phyloP scores from a whole-genome alignment of 1,140 invertebrate genomes.

The Lysiphlebus fabarum region DNA sequence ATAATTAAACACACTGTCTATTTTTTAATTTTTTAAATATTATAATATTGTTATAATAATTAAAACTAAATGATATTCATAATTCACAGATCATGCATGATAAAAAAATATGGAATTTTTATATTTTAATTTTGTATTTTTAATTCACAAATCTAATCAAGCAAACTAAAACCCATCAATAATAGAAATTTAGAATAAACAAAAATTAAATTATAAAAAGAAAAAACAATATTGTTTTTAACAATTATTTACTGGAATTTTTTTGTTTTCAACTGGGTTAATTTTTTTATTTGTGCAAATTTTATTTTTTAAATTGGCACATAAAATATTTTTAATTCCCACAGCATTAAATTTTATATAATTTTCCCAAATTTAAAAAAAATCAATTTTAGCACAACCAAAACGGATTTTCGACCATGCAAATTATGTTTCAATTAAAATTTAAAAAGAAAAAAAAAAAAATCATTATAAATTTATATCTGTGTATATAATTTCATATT shows the following conservation, averaged over 20 bases:
- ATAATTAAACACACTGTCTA: constrained; percentile 20
- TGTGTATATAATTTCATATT: background rate
- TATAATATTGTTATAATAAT: constrained; percentile 28
- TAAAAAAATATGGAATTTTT: constrained; percentile 40
- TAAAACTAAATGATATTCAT: constrained; percentile 32
- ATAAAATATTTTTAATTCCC: background rate
- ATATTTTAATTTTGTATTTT: constrained; percentile 4
- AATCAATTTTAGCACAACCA: constrained; percentile 19
- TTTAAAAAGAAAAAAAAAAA: constrained; percentile 3
- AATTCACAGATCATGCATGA: constrained; percentile 52
- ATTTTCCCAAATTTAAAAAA: constrained; percentile 5
- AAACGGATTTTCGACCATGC: constrained; percentile 26
- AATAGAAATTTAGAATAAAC: constrained; percentile 28
- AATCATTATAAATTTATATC: background rate
- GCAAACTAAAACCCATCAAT: constrained; percentile 34
- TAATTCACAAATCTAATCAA: constrained; percentile 42
- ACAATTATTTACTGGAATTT: background rate
- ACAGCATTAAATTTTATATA: constrained; percentile 9
- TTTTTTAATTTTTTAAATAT: constrained; percentile 19
- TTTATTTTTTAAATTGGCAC: constrained; percentile 2
- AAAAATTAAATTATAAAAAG: constrained; percentile 22
- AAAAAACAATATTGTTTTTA: constrained; percentile 9
- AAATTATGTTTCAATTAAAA: constrained; percentile 1
- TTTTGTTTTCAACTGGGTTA: constrained; percentile 4
- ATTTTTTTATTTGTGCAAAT: background rate